These are phyloP conservation scores for Vireo griseus DNA, from an alignment of 2,797 vertebrate genomes.

Conservation along the genomic window DNA sequence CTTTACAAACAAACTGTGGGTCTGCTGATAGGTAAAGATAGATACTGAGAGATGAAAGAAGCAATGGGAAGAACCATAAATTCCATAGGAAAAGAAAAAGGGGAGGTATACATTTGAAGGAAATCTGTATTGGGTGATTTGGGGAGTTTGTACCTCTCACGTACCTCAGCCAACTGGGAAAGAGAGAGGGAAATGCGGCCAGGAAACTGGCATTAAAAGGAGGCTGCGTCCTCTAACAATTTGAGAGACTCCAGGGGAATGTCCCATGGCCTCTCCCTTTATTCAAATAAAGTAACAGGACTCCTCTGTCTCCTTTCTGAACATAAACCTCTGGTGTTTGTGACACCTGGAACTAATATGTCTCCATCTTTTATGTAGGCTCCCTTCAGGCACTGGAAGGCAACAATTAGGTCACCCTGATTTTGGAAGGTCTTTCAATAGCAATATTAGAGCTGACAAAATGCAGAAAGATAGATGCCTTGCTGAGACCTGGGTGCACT, in stretches of 20 bases:
- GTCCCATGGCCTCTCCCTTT: neutral
- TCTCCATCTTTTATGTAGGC: neutral
- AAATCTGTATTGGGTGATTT: neutral
- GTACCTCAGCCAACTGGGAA: neutral
- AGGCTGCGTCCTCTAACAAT: neutral
- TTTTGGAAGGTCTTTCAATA: neutral
- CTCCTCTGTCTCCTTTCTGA: neutral
- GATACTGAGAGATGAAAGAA: too few species aligned
- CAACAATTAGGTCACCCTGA: too few species aligned
- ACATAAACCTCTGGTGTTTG: neutral
- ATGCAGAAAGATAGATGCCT: neutral
- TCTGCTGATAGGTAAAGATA: too few species aligned
- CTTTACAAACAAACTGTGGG: too few species aligned
- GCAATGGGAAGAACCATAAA: too few species aligned
- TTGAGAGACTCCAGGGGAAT: neutral
- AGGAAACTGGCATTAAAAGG: neutral
- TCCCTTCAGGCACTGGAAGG: neutral
- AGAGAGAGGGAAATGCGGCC: neutral
- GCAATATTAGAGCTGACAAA: neutral
- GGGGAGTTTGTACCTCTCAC: neutral
- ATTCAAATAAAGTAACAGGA: neutral
- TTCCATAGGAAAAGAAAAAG: too few species aligned
- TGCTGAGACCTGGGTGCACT: neutral
- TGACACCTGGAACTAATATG: neutral
- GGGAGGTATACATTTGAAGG: neutral